Conservation (phyloP, 2,113 vertebrate species). For the Papio anubis region DNA sequence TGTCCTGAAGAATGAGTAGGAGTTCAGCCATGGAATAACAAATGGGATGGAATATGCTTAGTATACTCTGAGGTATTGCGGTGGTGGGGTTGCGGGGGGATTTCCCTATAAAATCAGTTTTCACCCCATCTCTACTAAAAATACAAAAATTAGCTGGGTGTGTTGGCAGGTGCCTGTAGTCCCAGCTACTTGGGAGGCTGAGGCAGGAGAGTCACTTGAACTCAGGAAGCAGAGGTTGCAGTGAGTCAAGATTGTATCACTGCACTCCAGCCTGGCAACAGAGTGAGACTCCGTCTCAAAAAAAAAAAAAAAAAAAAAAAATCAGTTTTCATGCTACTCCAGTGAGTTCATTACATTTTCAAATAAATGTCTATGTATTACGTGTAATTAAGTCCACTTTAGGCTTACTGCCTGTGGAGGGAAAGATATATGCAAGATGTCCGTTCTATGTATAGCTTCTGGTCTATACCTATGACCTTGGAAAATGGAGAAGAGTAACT, state of each 20-base stretch:
- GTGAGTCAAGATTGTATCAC: no score
- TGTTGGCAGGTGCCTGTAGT: no score
- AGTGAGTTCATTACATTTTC: neutral
- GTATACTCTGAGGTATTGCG: neutral
- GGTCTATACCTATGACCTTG: neutral
- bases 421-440: neutral
- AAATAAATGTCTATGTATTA: neutral
- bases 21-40: neutral
- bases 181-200: no score
- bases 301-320: neutral
- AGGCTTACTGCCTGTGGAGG: neutral
- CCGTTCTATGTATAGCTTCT: neutral
- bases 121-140: neutral
- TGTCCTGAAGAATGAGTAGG: neutral
- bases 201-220: no score
- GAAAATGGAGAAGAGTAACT: slow-evolving; percentile 31
- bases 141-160: no score
- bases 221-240: no score
- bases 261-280: no score
- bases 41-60: neutral
- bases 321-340: neutral
- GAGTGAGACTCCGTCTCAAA: no score
- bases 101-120: neutral
- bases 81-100: neutral
- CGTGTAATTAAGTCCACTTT: neutral